Evolutionary conservation across 1,140 invertebrate species (phyloP), one percentile per base, ranked within the genome.

Genomic region (Drosophila grimshawi): DNA sequence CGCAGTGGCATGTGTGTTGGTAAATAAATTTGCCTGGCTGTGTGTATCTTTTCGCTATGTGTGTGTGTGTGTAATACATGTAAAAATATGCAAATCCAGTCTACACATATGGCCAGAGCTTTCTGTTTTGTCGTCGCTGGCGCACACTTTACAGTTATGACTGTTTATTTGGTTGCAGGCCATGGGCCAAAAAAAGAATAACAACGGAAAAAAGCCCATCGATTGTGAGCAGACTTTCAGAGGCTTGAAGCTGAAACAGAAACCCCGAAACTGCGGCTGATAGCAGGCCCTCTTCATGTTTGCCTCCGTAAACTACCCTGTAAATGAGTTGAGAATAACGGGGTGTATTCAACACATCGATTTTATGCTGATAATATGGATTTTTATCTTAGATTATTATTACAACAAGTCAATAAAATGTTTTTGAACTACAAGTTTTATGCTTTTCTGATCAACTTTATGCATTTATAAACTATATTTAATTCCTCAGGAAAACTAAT

Each of bases 61-160:
- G 51, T 69, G 37, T 53, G 33, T 53, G 27, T 52, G 39, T 39
- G 37, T 39, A 43, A 51, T 51, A 62, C 68, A 88, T 86, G 85
- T 66, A 86, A 83, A 86, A 80, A 88, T 86, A 88, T 88, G 85
- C 76, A 86, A 89, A 89, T 83, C 68, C 72, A 88, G 77, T 63
- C 83, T 63, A 61, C 80, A 88, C 85, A 86, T 86, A 86, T 83
- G 85, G 83, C 76, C 65, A 65, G 63, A 76, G 49, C 66, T 43
- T 43, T 81, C 67, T 79, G 68, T 86, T 86, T 78, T 66, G 66
- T 71, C 65, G 59, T 65, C 60, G 61, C 41, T 51, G 67, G 61
- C 60, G 56, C 76, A 66, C 83, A 81, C 69, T 86, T 83, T 83
- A 89, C 83, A 82, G 83, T 88, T 88, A 86, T 70, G 80, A 74